Evolutionary conservation across 2,113 vertebrate species (phyloP), one percentile per base, ranked within the genome.

Genomic region (Piprites chloris): DNA sequence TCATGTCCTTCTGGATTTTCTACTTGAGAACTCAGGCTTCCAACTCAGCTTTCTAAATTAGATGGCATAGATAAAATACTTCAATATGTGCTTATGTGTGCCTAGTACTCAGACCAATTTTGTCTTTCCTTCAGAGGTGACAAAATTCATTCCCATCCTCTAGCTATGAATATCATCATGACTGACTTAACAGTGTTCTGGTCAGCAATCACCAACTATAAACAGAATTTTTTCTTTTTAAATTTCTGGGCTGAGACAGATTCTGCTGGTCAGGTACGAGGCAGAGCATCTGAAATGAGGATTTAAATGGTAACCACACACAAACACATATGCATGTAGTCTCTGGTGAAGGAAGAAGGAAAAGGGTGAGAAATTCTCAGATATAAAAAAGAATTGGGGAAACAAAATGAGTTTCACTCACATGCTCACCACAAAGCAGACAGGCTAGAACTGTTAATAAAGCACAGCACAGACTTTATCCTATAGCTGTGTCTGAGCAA

Each of bases 1-100:
- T 55, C 12, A 9, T 81, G n/a, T 85, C 74, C 27, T 87, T 82
- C 71, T 71, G 37, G 75, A 74, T 74, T 42, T 85, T 90, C 37
- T 46, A 30, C 74, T 82, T 39, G 21, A 71, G 66, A 87, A 65
- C 33, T 65, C 44, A 47, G 39, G 41, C 59, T 92, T 81, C 35
- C 61, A 87, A 65, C 24, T 90, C 74, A 82, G 37, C 28, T 90
- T 92, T 92, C 91, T 90, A 90, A 87, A 90, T 92, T 44, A 82
- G 56, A 74, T 15, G 24, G 50, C 50, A 85, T 47, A 85, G 56
- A 62, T 58, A 71, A 71, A 42, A 62, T 35, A 67, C 42, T 85
- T 74, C 50, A 85, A 71, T 26, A 78, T 67, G 22, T 46, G 26
- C 56, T 67, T 78, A 27, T n/a, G 32, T 65, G 35, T 68, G 46